Evolutionary conservation across 2,797 vertebrate species (phyloP).

Genomic region (Melanogrammus aeglefinus): DNA sequence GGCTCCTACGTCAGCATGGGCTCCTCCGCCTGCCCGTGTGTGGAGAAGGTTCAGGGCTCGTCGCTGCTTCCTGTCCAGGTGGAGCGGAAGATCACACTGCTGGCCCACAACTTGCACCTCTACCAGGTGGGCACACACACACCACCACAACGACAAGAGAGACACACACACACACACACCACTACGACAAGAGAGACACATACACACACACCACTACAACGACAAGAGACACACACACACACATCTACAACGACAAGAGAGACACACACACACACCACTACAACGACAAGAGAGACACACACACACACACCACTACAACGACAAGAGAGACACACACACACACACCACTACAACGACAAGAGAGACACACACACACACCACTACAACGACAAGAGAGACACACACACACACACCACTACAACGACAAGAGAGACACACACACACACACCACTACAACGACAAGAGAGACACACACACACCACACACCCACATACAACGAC

Average conservation of each 20-base stretch:
- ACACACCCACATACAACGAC: too few relatives aligned
- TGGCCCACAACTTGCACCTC: slow-evolving; percentile 87
- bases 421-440: not conserved
- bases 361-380: not conserved
- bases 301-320: not conserved
- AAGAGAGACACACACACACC: slow-evolving; percentile 68
- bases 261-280: not conserved
- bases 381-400: not conserved
- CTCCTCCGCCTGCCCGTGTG: slow-evolving; percentile 86
- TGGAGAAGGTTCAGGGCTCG: slow-evolving; percentile 86
- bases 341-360: not conserved
- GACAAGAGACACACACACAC: not conserved
- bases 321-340: not conserved
- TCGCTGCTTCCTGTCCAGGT: slow-evolving; percentile 82
- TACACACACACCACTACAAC: not conserved
- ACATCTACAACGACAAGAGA: too few relatives aligned
- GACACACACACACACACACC: not conserved
- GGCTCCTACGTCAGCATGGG: slow-evolving; percentile 74
- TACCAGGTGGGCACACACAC: slow-evolving; percentile 77
- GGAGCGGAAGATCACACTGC: slow-evolving; percentile 82
- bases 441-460: not conserved
- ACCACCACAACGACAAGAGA: not conserved
- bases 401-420: not conserved
- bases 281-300: not conserved
- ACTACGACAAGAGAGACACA: not conserved